These are phyloP conservation scores for Malthinus flaveolus DNA, from an alignment of 2,888 invertebrate genomes.

Conservation along the genomic window DNA sequence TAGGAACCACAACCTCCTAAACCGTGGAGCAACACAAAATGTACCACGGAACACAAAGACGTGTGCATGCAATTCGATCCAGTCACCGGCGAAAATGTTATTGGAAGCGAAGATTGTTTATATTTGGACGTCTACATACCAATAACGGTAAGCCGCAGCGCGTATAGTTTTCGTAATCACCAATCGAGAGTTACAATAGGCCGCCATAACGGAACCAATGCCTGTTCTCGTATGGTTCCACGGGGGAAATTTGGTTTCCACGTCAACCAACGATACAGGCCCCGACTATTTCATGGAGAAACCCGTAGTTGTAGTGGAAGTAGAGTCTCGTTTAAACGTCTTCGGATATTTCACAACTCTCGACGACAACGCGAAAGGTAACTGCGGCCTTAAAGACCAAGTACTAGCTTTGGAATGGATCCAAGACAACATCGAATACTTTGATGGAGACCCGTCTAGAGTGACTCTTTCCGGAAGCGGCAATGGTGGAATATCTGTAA, in stretches of 20 bases:
- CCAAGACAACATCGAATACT: constrained; percentile 32
- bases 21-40: not conserved
- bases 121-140: not conserved
- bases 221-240: constrained; percentile 9
- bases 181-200: not conserved
- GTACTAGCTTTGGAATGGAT: constrained; percentile 38
- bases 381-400: constrained; percentile 39
- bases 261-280: not conserved
- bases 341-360: constrained; percentile 26
- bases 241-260: not conserved
- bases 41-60: not conserved
- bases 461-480: constrained; percentile 39
- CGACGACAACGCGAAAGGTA: constrained; percentile 35
- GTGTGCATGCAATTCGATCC: too few relatives aligned
- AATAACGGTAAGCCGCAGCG: not conserved
- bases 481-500: constrained; percentile 37
- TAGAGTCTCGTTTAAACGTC: constrained; percentile 4
- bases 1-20: not conserved
- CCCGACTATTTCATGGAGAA: constrained; percentile 11
- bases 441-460: constrained; percentile 37
- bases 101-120: not conserved
- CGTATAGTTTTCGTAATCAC: too few relatives aligned
- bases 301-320: constrained; percentile 1
- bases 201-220: not conserved
- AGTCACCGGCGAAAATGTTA: not conserved